Evolutionary conservation across 2,113 vertebrate species (phyloP).

Genomic region (Regulus satrapa): DNA sequence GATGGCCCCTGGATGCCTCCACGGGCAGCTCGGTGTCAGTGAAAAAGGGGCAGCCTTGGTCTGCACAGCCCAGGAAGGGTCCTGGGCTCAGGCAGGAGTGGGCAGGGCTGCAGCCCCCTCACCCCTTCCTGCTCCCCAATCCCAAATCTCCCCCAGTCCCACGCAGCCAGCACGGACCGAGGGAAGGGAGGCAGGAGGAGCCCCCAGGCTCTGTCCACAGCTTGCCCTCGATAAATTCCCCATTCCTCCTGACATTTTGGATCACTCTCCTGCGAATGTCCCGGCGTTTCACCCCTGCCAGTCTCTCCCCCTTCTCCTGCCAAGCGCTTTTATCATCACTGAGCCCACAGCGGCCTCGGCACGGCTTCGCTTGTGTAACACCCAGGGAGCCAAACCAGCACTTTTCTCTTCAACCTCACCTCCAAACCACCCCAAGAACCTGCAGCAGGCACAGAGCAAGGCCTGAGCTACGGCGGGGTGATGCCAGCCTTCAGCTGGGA

Average conservation of each 20-base stretch:
- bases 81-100: accelerated
- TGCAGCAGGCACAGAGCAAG: background rate
- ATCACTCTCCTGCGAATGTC: background rate
- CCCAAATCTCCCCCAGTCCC: background rate
- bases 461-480: accelerated
- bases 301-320: background rate
- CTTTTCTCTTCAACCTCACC: background rate
- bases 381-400: accelerated
- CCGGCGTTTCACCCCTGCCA: accelerated
- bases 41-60: background rate
- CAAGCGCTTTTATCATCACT: background rate
- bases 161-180: accelerated
- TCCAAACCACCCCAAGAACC: accelerated
- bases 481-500: too few species aligned
- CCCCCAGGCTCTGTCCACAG: background rate
- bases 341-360: accelerated
- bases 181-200: background rate
- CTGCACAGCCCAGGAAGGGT: background rate
- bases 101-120: background rate
- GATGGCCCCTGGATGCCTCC: background rate
- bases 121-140: background rate
- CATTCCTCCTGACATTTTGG: background rate
- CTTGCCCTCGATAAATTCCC: background rate
- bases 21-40: background rate
- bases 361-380: background rate